Conservation (phyloP, 2,113 vertebrate species). For the Phrynocephalus versicolor region DNA sequence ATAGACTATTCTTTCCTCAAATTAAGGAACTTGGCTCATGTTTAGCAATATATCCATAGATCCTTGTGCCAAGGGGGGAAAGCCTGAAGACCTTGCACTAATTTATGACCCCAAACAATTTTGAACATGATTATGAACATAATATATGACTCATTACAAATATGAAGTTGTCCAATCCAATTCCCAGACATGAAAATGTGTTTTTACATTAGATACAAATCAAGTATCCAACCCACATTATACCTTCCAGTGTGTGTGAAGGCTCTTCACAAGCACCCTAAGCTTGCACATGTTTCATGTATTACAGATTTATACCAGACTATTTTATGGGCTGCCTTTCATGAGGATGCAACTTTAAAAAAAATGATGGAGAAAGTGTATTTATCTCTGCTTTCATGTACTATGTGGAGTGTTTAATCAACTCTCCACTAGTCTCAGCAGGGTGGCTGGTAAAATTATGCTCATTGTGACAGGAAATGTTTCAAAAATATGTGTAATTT, state of each 20-base stretch:
- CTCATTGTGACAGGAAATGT: slow-evolving; percentile 49
- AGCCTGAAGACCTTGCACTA: not conserved
- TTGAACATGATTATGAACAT: not conserved
- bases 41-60: no score
- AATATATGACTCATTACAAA: not conserved
- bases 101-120: not conserved
- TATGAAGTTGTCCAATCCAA: not conserved
- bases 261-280: slow-evolving; percentile 9
- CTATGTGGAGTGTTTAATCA: slow-evolving; percentile 41
- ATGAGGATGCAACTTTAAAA: not conserved
- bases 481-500: slow-evolving; percentile 49
- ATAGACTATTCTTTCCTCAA: not conserved
- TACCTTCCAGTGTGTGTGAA: slow-evolving; percentile 5
- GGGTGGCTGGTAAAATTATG: slow-evolving; percentile 40
- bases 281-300: slow-evolving; percentile 15
- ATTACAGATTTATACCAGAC: slow-evolving; percentile 17
- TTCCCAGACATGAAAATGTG: slow-evolving; percentile 8
- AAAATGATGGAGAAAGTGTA: slow-evolving; percentile 44
- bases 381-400: no score
- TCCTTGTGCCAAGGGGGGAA: no score
- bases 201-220: not conserved
- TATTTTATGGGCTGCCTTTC: not conserved
- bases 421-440: slow-evolving; percentile 27
- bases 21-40: no score
- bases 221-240: not conserved